Evolutionary conservation across 2,113 vertebrate genomes (phyloP).

Genomic region (Scomber japonicus): DNA sequence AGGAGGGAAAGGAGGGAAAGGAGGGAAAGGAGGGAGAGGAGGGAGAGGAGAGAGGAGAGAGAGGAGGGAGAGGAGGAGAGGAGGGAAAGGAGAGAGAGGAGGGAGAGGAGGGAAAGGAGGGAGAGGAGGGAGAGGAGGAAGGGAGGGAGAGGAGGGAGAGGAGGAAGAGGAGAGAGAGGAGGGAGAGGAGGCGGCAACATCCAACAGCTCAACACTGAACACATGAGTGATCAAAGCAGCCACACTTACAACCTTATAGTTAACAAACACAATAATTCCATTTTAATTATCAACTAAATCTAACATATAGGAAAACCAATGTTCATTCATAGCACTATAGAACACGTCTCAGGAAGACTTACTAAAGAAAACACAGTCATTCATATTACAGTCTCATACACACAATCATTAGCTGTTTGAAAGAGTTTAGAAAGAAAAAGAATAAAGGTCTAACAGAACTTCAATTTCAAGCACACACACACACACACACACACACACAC

Average conservation of each 20-base stretch:
- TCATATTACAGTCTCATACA: background rate
- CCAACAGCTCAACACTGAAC: slow-evolving; percentile 7
- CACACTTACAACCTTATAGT: background rate
- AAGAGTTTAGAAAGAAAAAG: slow-evolving; percentile 14
- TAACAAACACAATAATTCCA: background rate
- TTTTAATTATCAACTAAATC: too few species aligned
- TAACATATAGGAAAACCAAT: too few species aligned
- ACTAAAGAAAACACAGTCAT: too few species aligned
- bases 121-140: too few species aligned
- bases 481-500: background rate
- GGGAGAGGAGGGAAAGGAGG: too few species aligned
- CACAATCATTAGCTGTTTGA: background rate
- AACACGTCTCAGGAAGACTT: too few species aligned
- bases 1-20: too few species aligned
- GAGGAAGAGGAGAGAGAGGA: slow-evolving; percentile 20
- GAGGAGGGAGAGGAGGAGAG: too few species aligned
- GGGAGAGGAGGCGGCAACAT: slow-evolving; percentile 2
- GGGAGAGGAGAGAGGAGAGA: too few species aligned
- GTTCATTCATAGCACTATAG: too few species aligned
- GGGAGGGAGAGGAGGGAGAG: background rate
- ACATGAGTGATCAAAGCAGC: slow-evolving; percentile 8
- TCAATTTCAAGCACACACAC: background rate
- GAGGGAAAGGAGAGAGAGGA: too few species aligned
- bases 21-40: too few species aligned
- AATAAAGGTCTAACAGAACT: background rate